phyloP scores from a whole-genome alignment of 92 coral and sea anemone genomes.

The Micromussa lordhowensis region DNA sequence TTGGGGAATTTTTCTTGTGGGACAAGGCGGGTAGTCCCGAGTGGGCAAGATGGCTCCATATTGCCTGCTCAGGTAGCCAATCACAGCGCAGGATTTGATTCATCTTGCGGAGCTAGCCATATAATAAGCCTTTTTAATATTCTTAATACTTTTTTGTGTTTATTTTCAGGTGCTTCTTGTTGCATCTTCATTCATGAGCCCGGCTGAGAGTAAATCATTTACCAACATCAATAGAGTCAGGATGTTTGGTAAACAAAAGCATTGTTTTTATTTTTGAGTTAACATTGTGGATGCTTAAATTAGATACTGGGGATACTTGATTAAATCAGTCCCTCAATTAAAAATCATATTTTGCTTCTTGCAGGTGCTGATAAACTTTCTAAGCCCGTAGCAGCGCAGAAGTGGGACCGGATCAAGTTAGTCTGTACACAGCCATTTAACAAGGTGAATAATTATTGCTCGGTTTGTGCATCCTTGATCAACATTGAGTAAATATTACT shows the following conservation, averaged over 20 bases:
- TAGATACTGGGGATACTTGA: background rate
- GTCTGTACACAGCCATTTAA: constrained; percentile 97
- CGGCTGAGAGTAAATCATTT: constrained; percentile 91
- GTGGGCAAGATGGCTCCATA: too few relatives aligned
- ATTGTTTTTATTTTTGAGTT: background rate
- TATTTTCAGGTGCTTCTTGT: constrained; percentile 86
- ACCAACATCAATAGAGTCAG: constrained; percentile 88
- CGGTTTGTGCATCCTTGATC: too few relatives aligned
- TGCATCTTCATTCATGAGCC: constrained; percentile 97
- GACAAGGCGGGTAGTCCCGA: too few relatives aligned
- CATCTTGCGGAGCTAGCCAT: too few relatives aligned
- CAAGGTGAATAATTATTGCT: constrained; percentile 56
- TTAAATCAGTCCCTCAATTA: background rate
- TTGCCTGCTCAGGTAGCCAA: too few relatives aligned
- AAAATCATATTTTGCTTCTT: background rate
- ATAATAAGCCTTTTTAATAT: too few relatives aligned
- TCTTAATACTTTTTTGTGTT: background rate
- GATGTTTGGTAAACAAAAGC: constrained; percentile 88
- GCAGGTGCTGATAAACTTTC: constrained; percentile 94
- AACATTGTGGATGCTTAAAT: background rate
- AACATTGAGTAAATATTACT: too few relatives aligned
- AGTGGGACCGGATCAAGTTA: constrained; percentile 93
- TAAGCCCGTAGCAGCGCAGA: constrained; percentile 91
- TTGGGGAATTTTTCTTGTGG: too few relatives aligned
- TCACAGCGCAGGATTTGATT: too few relatives aligned